phyloP scores from a whole-genome alignment of 2,797 vertebrate genomes.

The Scleropages formosus region DNA sequence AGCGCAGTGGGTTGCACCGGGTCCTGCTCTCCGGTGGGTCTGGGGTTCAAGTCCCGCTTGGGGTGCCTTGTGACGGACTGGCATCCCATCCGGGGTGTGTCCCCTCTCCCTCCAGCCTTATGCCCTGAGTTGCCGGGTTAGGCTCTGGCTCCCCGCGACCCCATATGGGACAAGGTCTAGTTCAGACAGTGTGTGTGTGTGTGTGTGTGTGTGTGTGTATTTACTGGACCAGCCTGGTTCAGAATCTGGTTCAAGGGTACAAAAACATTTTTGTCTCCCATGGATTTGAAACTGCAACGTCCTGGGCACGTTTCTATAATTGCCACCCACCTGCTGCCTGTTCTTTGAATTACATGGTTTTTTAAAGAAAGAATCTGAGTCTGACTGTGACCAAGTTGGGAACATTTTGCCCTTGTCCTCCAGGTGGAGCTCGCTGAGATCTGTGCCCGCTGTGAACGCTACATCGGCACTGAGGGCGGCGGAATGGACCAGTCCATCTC shows the following conservation, averaged over 20 bases:
- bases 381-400: background rate
- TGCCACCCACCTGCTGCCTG: background rate
- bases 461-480: slow-evolving; percentile 93
- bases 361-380: background rate
- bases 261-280: background rate
- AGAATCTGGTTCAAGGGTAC: background rate
- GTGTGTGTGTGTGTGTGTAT: background rate
- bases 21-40: too few relatives aligned
- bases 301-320: slow-evolving; percentile 10
- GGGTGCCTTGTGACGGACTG: too few relatives aligned
- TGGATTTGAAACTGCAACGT: slow-evolving; percentile 6
- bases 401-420: slow-evolving; percentile 44
- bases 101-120: too few relatives aligned
- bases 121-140: too few relatives aligned
- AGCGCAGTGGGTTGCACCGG: too few relatives aligned
- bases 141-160: too few relatives aligned
- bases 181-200: too few relatives aligned
- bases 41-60: too few relatives aligned
- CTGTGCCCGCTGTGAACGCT: slow-evolving; percentile 85
- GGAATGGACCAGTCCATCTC: slow-evolving; percentile 99
- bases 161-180: too few relatives aligned
- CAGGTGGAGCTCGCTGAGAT: slow-evolving; percentile 90
- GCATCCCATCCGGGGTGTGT: too few relatives aligned
- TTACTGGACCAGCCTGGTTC: background rate
- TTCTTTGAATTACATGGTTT: background rate